Conservation (phyloP, 2,797 vertebrate species). For the Mormyrus hasselquistii region DNA sequence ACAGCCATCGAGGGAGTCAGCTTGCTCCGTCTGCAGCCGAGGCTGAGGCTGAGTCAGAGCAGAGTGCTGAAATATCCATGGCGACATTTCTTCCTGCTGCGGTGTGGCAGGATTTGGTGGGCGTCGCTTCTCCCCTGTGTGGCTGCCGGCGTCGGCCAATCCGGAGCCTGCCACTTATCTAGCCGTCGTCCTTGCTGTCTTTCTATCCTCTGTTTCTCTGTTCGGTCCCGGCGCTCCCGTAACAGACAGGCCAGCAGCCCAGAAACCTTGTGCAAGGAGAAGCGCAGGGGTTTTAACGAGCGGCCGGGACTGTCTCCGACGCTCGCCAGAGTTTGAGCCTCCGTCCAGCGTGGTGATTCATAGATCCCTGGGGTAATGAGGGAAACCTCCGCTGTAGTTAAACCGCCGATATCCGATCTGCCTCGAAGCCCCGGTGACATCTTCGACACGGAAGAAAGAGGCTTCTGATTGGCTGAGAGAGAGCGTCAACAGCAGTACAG, state of each 20-base stretch:
- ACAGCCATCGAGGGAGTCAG: not conserved
- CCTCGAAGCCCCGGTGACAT: not conserved
- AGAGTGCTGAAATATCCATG: not conserved
- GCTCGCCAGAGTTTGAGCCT: not conserved
- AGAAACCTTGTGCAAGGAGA: not conserved
- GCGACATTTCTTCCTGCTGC: not conserved
- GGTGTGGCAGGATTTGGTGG: not conserved
- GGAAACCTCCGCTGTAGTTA: not conserved
- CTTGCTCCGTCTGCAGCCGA: not conserved
- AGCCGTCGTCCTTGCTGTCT: not conserved
- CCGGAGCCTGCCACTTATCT: not conserved
- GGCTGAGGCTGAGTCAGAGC: not conserved
- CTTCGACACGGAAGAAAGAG: not conserved
- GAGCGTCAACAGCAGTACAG: slow-evolving; percentile 26
- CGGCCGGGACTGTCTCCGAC: not conserved
- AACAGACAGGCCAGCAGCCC: not conserved
- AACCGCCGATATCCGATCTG: not conserved
- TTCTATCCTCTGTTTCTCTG: not conserved
- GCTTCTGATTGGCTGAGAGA: not conserved
- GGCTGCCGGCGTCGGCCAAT: not conserved
- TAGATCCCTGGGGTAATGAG: not conserved
- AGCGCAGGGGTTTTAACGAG: not conserved
- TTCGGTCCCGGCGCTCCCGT: not conserved
- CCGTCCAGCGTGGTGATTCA: not conserved
- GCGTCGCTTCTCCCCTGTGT: not conserved